Conservation (phyloP, 2,797 vertebrate species). For the Amblyraja radiata region DNA sequence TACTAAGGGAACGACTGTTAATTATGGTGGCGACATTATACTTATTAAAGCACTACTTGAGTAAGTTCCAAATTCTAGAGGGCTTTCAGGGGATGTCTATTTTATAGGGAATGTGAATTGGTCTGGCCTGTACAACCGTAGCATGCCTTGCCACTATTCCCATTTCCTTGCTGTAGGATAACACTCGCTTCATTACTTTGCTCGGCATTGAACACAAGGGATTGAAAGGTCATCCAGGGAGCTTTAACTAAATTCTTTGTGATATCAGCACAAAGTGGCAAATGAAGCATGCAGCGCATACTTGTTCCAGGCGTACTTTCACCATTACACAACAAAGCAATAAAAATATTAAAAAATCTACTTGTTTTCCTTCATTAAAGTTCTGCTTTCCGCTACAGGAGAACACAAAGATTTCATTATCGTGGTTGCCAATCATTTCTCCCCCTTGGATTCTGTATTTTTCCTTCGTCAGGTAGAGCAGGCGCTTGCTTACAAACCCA, state of each 20-base stretch:
- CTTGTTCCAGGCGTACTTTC: slow-evolving; percentile 30
- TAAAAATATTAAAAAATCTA: neutral
- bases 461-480: neutral
- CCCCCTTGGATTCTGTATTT: neutral
- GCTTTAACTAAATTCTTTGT: slow-evolving; percentile 47
- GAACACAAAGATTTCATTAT: neutral
- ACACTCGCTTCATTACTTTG: slow-evolving; percentile 40
- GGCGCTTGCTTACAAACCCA: too few species aligned
- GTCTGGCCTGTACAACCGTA: slow-evolving; percentile 41
- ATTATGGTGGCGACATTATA: neutral
- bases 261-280: slow-evolving; percentile 46
- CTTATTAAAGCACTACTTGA: neutral
- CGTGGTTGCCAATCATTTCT: neutral
- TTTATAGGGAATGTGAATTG: slow-evolving; percentile 23
- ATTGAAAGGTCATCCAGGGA: slow-evolving; percentile 37
- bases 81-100: neutral
- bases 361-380: neutral
- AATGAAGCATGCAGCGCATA: slow-evolving; percentile 46
- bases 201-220: slow-evolving; percentile 30
- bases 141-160: slow-evolving; percentile 38
- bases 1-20: neutral
- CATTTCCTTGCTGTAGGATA: neutral
- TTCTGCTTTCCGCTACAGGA: neutral
- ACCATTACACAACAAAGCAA: neutral
- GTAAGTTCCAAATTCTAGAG: neutral